Evolutionary conservation across 2,888 invertebrate genomes (phyloP).

Genomic region (Lepidocyrtoides sp.): DNA sequence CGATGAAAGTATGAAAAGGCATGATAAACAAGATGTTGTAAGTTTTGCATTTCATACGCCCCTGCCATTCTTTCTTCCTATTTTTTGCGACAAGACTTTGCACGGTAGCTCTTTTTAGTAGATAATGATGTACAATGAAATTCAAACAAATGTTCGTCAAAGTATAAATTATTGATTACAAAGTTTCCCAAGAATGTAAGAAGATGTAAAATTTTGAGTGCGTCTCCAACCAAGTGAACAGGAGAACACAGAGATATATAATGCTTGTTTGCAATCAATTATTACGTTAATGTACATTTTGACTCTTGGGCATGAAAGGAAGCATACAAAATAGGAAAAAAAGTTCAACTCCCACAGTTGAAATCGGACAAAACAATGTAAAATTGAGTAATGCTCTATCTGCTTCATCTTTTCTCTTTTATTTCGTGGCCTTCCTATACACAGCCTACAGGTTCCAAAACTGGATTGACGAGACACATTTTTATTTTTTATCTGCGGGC

Average conservation of each 20-base stretch:
- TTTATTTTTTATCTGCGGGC: too few species aligned
- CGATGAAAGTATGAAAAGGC: neutral
- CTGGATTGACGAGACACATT: too few species aligned
- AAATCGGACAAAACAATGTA: neutral
- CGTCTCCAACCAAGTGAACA: neutral
- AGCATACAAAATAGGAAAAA: neutral
- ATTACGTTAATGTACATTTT: constrained; percentile 11
- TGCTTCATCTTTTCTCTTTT: neutral
- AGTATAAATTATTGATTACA: constrained; percentile 20
- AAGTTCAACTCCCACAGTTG: neutral
- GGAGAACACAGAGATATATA: too few species aligned
- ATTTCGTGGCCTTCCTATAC: too few species aligned
- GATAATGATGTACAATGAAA: neutral
- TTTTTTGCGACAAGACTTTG: too few species aligned
- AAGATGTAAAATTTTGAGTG: neutral
- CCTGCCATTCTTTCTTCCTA: too few species aligned
- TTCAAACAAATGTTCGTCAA: neutral
- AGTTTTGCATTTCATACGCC: too few species aligned
- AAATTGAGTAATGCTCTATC: constrained; percentile 5
- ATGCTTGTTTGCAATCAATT: constrained; percentile 1
- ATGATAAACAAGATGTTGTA: too few species aligned
- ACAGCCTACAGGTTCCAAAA: too few species aligned
- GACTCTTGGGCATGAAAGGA: neutral
- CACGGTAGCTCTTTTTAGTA: too few species aligned
- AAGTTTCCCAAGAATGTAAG: neutral